Evolutionary conservation across 2,797 vertebrate species (phyloP).

Genomic region (Salarias fasciatus): DNA sequence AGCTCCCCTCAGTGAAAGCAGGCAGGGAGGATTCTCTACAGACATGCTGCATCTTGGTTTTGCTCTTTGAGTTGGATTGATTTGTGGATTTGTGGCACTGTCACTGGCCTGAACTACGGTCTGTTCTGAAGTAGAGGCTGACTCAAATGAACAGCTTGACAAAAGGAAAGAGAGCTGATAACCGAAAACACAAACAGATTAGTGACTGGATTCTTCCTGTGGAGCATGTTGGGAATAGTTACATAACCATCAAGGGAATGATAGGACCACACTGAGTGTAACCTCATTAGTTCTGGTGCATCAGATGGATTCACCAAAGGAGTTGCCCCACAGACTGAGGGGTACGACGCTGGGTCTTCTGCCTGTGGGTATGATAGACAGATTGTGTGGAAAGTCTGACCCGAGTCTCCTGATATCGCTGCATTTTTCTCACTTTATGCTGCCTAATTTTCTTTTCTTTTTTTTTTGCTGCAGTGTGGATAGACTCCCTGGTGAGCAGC

Average conservation of each 20-base stretch:
- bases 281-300: background rate
- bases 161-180: conserved; percentile 15
- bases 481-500: conserved; percentile 4
- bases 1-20: no score
- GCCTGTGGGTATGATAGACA: background rate
- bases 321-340: background rate
- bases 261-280: background rate
- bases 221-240: conserved; percentile 15
- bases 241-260: conserved; percentile 7
- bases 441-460: background rate
- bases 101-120: conserved; percentile 15
- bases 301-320: conserved; percentile 12
- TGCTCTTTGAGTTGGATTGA: background rate
- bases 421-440: conserved; percentile 2
- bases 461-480: conserved; percentile 1
- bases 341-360: background rate
- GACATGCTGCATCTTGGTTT: background rate
- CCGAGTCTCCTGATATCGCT: conserved; percentile 5
- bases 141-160: conserved; percentile 11
- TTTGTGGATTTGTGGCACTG: background rate
- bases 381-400: conserved; percentile 1
- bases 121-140: conserved; percentile 21
- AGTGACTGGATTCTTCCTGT: conserved; percentile 3
- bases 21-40: background rate
- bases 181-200: conserved; percentile 21